These are phyloP conservation scores for Lagopus muta DNA, from an alignment of 2,113 vertebrate genomes.

Conservation along the genomic window DNA sequence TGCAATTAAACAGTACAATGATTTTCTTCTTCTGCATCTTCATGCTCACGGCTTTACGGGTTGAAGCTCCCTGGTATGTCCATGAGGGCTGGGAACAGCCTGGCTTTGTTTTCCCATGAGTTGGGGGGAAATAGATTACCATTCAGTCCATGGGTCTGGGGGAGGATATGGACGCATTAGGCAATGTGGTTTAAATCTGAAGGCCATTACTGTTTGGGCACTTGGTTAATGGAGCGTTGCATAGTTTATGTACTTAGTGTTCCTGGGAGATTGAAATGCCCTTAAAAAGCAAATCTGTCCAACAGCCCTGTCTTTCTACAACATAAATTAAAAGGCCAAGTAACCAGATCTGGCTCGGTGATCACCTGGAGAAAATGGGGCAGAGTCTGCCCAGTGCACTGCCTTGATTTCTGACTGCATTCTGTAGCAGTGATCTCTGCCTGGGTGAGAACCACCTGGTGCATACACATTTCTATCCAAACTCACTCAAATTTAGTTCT, in stretches of 20 bases:
- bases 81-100: constrained; percentile 37
- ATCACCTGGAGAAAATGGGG: not conserved
- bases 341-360: not conserved
- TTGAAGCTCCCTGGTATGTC: constrained; percentile 9
- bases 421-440: not conserved
- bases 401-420: not conserved
- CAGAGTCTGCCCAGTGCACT: not conserved
- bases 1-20: not conserved
- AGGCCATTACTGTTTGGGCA: constrained; percentile 41
- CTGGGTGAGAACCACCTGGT: not conserved
- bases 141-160: constrained; percentile 15
- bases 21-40: not conserved
- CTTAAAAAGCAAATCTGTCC: not conserved
- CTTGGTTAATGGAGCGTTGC: constrained; percentile 41
- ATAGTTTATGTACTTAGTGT: constrained; percentile 19
- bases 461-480: not conserved
- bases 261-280: not conserved
- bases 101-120: constrained; percentile 59
- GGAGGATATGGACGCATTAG: constrained; percentile 7
- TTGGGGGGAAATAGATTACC: constrained; percentile 11
- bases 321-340: not conserved
- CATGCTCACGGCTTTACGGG: not conserved
- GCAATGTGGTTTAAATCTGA: constrained; percentile 31
- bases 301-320: not conserved
- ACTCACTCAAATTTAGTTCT: not conserved